Percentiles rank a stretch among this genome's conserved stretches.
phyloP scores from a whole-genome alignment of 1,140 invertebrate species.

The Yoshiicerus persimilis region DNA sequence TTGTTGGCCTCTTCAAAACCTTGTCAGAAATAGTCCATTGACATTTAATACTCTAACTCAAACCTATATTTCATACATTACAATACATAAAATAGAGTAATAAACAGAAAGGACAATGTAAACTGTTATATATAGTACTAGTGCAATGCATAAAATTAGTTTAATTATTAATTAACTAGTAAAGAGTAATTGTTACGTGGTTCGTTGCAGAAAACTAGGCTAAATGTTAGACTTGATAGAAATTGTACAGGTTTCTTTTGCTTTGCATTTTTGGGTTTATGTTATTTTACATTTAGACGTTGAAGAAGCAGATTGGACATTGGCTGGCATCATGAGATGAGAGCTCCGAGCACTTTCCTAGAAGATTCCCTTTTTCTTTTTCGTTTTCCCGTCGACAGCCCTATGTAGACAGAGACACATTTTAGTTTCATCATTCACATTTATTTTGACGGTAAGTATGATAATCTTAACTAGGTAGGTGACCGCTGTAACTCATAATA shows the following conservation, averaged over 20 bases:
- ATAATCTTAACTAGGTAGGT: not conserved
- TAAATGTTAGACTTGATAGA: not conserved
- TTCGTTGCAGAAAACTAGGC: not conserved
- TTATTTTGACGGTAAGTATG: not conserved
- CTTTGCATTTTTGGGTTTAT: not conserved
- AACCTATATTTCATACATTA: not conserved
- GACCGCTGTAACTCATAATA: no score
- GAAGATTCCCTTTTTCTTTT: constrained; percentile 48
- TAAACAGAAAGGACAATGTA: no score
- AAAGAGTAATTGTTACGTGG: not conserved
- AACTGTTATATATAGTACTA: not conserved
- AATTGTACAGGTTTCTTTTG: not conserved
- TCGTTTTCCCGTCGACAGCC: constrained; percentile 41
- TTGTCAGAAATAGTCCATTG: not conserved
- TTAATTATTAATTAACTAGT: not conserved
- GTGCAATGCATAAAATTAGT: not conserved
- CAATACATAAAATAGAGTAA: not conserved
- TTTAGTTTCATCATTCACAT: not conserved
- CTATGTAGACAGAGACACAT: not conserved
- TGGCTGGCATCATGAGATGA: not conserved
- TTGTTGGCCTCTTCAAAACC: not conserved
- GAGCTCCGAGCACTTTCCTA: not conserved
- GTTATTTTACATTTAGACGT: not conserved
- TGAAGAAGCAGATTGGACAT: not conserved
- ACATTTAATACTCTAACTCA: not conserved